Conservation (phyloP, 2,797 vertebrate genomes). For the Balearica regulorum region DNA sequence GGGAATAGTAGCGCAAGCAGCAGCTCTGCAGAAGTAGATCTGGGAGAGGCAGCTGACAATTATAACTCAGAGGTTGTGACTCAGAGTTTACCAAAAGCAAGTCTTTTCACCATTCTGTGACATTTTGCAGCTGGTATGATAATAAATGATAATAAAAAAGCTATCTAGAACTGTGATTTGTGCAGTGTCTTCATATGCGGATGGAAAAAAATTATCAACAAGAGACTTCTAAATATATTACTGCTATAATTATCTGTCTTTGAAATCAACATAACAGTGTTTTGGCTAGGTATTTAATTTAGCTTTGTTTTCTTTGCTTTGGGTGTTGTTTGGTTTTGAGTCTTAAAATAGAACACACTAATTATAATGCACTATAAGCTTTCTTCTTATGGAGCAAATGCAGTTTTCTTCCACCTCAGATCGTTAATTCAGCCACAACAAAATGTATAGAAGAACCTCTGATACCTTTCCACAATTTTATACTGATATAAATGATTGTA, state of each 20-base stretch:
- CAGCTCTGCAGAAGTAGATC: not conserved
- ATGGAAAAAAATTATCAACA: not conserved
- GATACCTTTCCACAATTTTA: not conserved
- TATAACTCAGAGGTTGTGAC: not conserved
- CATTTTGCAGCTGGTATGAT: not conserved
- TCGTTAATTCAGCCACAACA: not conserved
- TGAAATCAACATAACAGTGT: not conserved
- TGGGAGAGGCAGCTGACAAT: not conserved
- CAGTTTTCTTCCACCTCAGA: not conserved
- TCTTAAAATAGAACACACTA: not conserved
- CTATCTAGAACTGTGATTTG: not conserved
- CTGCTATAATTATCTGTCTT: not conserved
- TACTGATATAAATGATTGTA: not conserved
- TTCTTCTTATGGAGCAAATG: not conserved
- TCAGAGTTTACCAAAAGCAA: not conserved
- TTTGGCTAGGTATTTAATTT: conserved; percentile 25
- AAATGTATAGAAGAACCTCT: not conserved
- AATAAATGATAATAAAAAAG: not conserved
- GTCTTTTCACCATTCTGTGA: not conserved
- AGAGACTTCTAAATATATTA: not conserved
- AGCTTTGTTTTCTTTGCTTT: not conserved
- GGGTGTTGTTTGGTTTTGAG: not conserved
- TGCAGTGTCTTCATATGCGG: not conserved
- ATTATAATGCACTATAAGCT: not conserved
- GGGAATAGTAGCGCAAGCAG: not conserved